A percentile compares a stretch with the other conserved stretches of the same genome.
Conservation (phyloP, 2,113 vertebrate species). For the Myrmecophaga tridactyla region DNA sequence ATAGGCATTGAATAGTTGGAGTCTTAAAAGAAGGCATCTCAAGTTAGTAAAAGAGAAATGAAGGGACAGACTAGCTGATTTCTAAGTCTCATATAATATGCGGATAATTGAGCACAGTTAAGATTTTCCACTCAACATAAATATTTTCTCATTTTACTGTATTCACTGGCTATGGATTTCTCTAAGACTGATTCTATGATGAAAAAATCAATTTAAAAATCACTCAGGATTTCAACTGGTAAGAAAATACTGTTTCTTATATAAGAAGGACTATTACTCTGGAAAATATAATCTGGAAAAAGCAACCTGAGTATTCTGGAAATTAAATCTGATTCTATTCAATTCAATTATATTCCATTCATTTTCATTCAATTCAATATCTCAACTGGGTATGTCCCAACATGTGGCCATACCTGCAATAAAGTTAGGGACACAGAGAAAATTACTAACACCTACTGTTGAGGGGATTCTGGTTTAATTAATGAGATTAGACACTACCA, state of each 20-base stretch:
- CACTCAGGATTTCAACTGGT: background rate
- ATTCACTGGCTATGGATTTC: constrained; percentile 33
- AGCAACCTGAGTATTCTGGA: background rate
- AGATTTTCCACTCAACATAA: constrained; percentile 6
- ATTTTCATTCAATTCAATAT: background rate
- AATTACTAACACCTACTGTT: background rate
- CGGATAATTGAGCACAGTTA: constrained; percentile 22
- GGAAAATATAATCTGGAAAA: constrained; percentile 33
- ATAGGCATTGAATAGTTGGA: background rate
- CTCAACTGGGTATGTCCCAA: background rate
- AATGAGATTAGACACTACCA: background rate
- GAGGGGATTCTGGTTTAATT: background rate
- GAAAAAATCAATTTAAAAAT: constrained; percentile 33
- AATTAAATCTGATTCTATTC: background rate
- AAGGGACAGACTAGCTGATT: background rate
- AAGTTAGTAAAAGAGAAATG: constrained; percentile 13
- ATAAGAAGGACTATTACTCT: background rate
- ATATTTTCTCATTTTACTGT: constrained; percentile 2
- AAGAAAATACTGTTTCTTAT: constrained; percentile 12
- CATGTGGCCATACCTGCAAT: background rate
- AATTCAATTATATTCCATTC: background rate
- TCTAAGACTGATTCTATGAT: background rate
- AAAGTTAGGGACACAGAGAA: background rate
- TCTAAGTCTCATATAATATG: background rate
- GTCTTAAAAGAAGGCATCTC: constrained; percentile 5